Base-by-base conservation (phyloP, 2,113 vertebrate genomes). In the Himantopus leucocephalus region DNA sequence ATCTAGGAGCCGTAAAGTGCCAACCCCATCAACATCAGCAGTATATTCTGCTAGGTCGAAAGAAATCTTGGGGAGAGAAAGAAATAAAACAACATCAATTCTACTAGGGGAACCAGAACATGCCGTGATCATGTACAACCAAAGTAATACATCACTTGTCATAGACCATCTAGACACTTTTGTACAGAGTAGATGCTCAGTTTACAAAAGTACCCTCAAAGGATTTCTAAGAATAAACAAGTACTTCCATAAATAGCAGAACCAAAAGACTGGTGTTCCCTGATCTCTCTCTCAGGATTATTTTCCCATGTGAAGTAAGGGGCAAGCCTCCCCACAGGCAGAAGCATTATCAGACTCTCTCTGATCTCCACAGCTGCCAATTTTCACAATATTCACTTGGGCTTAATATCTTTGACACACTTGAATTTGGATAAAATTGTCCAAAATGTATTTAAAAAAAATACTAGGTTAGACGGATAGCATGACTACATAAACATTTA, bases 21-120 rank as follows among this genome's bases (percentile, higher is more conserved):
- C 99, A 47, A 99, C 98, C 1, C 99, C 99, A 14, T 99, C 99
- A 80, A 99, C 99, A 3, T 99, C 99, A 2, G 99, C 99, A 4
- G 99, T 99, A 90, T 99, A 99, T 90, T 99, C 99, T 3, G 99
- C 99, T 95, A 99, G 97, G 83, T 99, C 99, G 8, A 99, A 99
- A 43, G 99, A 99, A 96, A 99, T 99, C 99, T 99, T 73, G 14
- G 35, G 35, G 73, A n/a, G 34, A 68, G 53, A 95, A 55, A 91
- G 32, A 66, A 45, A 88, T 24, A 73, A 63, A 85, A 74, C 21
- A 18, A 2, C 76, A 96, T 9, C 5, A 13, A 4, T 66, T 92
- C 94, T 93, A 89, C 16, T 37, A 52, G 41, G 39, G 29, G 8
- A 66, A 72, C 12, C 45, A 92, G 89, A 91, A 89, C 50, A 82